Percentiles rank a stretch among this genome's conserved stretches.
These are phyloP conservation scores for Acropternis orthonyx DNA, from an alignment of 2,797 vertebrate genomes.

Conservation along the genomic window DNA sequence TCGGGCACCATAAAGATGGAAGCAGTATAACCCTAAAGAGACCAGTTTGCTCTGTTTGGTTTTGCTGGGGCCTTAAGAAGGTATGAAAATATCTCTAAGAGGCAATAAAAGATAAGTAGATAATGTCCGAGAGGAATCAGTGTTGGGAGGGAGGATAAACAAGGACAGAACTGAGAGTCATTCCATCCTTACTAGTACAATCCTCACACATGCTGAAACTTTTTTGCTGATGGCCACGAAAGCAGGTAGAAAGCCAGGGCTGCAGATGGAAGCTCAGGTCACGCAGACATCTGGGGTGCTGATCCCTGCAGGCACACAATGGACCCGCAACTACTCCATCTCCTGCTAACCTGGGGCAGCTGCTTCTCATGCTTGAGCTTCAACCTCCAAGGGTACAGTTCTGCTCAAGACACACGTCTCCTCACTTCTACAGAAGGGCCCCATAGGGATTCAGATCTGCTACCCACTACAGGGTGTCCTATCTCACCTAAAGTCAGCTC, in stretches of 20 bases:
- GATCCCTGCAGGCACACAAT: no score
- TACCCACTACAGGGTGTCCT: not conserved
- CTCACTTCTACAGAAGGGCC: not conserved
- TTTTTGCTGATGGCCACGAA: not conserved
- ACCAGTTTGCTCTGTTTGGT: not conserved
- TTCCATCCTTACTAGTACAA: not conserved
- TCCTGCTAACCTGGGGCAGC: fast-evolving
- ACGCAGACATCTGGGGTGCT: fast-evolving
- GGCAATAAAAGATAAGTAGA: not conserved
- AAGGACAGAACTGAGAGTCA: not conserved
- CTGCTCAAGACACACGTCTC: fast-evolving
- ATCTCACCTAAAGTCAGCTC: not conserved
- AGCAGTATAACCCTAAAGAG: not conserved
- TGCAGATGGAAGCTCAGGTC: not conserved
- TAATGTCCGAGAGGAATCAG: not conserved
- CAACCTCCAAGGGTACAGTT: fast-evolving
- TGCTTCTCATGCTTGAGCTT: not conserved
- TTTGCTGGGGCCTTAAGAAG: not conserved
- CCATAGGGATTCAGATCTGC: not conserved
- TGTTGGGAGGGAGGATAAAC: not conserved
- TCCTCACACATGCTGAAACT: not conserved
- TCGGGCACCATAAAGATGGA: not conserved
- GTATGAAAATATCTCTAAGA: not conserved
- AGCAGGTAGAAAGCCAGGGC: not conserved
- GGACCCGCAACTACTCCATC: not conserved